Percentiles rank a stretch among this genome's conserved stretches.
These are phyloP conservation scores for Ianthella basta DNA, from an alignment of 37 sponge, comb jelly and placozoan species.

Conservation along the genomic window DNA sequence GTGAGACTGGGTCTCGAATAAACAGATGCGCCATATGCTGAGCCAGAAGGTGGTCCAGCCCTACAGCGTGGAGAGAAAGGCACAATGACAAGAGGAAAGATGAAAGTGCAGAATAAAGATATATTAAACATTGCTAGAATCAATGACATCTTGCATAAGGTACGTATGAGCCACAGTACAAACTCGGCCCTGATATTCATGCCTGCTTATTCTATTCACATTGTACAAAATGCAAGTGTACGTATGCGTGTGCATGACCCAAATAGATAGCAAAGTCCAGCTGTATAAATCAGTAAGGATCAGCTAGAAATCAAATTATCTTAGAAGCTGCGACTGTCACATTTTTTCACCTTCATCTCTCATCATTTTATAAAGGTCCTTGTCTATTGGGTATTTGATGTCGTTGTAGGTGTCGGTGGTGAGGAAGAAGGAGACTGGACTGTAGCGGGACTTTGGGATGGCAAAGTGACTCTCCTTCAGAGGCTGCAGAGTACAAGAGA, in stretches of 20 bases:
- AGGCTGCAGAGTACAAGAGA: slow-evolving; percentile 48
- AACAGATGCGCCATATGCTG: slow-evolving; percentile 94
- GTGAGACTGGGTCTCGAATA: slow-evolving; percentile 88
- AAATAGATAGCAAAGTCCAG: too few species aligned
- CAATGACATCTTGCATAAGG: too few species aligned
- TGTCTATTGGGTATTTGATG: slow-evolving; percentile 54
- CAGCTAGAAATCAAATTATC: too few species aligned
- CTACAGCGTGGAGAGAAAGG: slow-evolving; percentile 31
- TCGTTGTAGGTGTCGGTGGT: slow-evolving; percentile 84
- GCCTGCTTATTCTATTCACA: too few species aligned
- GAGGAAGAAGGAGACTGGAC: slow-evolving; percentile 80
- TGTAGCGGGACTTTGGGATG: slow-evolving; percentile 85
- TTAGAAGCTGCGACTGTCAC: too few species aligned
- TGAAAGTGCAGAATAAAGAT: too few species aligned
- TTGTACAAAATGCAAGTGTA: too few species aligned
- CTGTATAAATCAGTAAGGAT: too few species aligned
- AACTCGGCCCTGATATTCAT: too few species aligned
- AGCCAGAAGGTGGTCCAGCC: slow-evolving; percentile 86
- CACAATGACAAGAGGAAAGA: background rate
- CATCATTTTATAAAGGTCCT: slow-evolving; percentile 67
- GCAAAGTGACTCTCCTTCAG: slow-evolving; percentile 63
- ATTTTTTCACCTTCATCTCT: slow-evolving; percentile 75
- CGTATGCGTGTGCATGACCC: too few species aligned
- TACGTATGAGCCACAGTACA: too few species aligned
- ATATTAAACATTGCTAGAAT: too few species aligned